Evolutionary conservation across 2,797 vertebrate genomes (phyloP).

Genomic region (Eptatretus atami): DNA sequence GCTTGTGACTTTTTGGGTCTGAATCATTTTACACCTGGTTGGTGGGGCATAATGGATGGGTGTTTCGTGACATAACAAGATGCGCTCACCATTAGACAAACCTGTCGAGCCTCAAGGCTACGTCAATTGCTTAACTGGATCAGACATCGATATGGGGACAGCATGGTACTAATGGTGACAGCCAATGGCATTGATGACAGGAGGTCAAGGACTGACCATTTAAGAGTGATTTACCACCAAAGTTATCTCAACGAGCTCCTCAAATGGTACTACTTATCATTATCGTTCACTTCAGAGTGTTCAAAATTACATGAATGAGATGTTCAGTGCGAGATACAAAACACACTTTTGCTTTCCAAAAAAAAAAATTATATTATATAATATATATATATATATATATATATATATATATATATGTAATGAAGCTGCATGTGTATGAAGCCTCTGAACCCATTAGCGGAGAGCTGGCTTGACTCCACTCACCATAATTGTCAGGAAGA

Average conservation of each 20-base stretch:
- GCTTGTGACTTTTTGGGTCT: slow-evolving; percentile 46
- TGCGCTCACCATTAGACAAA: slow-evolving; percentile 23
- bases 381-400: too few species aligned
- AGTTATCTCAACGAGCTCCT: slow-evolving; percentile 46
- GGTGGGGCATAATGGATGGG: slow-evolving; percentile 18
- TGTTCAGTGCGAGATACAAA: too few species aligned
- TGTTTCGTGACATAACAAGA: slow-evolving; percentile 34
- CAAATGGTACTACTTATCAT: slow-evolving; percentile 30
- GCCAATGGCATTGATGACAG: slow-evolving; percentile 53
- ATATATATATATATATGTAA: too few species aligned
- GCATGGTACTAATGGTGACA: slow-evolving; percentile 30
- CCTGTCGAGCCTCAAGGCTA: slow-evolving; percentile 38
- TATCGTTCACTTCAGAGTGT: too few species aligned
- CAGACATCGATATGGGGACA: slow-evolving; percentile 24
- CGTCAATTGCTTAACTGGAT: slow-evolving; percentile 46
- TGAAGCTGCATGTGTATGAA: too few species aligned
- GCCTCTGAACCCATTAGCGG: too few species aligned
- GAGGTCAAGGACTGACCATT: slow-evolving; percentile 24
- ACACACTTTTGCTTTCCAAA: too few species aligned
- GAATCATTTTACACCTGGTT: slow-evolving; percentile 71
- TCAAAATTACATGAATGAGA: too few species aligned
- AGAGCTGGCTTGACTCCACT: too few species aligned
- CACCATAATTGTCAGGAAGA: too few species aligned
- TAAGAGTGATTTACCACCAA: slow-evolving; percentile 37
- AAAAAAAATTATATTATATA: too few species aligned